phyloP scores from a whole-genome alignment of 1,140 invertebrate genomes.

The Lepidurus apus region DNA sequence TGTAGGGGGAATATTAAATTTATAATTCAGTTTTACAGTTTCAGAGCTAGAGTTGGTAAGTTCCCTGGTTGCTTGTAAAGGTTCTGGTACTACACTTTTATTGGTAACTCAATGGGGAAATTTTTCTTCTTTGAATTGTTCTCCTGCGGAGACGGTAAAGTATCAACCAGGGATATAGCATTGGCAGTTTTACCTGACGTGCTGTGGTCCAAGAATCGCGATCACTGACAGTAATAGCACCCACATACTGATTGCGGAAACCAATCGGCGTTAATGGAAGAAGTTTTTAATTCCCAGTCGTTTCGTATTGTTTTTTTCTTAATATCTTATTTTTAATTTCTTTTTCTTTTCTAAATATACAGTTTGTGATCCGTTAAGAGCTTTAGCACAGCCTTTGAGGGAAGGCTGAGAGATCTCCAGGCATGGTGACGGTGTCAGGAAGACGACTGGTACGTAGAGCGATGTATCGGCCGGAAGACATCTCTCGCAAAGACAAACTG shows the following conservation, averaged over 20 bases:
- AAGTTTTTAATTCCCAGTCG: not conserved
- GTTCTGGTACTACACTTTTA: too few species aligned
- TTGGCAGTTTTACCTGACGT: not conserved
- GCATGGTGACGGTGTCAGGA: not conserved
- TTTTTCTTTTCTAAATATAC: too few species aligned
- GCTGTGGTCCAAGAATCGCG: not conserved
- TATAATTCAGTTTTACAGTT: too few species aligned
- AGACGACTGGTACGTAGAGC: not conserved
- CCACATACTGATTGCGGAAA: not conserved
- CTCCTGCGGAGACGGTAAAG: too few species aligned
- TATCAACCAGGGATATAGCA: too few species aligned
- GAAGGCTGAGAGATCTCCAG: not conserved
- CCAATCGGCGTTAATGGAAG: not conserved
- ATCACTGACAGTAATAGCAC: not conserved
- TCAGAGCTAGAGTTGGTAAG: too few species aligned
- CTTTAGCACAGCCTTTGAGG: not conserved
- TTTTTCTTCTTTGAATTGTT: not conserved
- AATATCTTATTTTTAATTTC: not conserved
- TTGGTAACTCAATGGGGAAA: not conserved
- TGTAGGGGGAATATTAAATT: too few species aligned
- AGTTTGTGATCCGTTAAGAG: not conserved
- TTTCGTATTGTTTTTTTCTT: not conserved
- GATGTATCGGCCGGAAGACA: not conserved
- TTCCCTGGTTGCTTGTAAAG: too few species aligned
- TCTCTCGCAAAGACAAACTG: not conserved